These are phyloP conservation scores for Chaetura pelagica DNA, from an alignment of 2,113 vertebrate genomes.

Conservation along the genomic window DNA sequence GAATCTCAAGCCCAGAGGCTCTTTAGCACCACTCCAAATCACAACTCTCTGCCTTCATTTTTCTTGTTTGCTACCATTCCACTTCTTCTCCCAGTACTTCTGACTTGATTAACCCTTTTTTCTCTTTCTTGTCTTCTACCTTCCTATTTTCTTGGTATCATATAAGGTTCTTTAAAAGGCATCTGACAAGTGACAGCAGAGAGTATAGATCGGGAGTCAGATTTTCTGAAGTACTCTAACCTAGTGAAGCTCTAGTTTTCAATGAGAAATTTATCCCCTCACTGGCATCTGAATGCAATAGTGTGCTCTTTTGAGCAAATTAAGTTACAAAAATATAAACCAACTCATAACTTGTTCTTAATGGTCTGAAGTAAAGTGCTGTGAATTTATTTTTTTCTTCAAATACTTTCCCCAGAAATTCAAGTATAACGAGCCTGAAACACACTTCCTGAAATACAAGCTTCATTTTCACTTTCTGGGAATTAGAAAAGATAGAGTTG, in stretches of 20 bases:
- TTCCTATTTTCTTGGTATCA: not conserved
- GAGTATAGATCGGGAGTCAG: not conserved
- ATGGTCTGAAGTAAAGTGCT: not conserved
- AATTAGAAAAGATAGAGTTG: not conserved
- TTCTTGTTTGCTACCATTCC: conserved; percentile 51
- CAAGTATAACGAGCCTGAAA: not conserved
- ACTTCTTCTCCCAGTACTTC: conserved; percentile 46
- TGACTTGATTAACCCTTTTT: conserved; percentile 56
- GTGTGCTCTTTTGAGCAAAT: not conserved
- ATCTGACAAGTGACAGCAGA: not conserved
- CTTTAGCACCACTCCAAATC: conserved; percentile 59
- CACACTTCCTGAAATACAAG: conserved; percentile 1
- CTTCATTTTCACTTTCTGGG: not conserved
- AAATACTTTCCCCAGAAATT: conserved; percentile 5
- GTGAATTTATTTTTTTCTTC: not conserved
- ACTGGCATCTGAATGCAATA: not conserved
- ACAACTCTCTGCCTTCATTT: conserved; percentile 58
- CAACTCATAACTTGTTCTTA: not conserved
- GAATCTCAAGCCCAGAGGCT: conserved; percentile 66
- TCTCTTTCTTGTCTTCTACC: conserved; percentile 27
- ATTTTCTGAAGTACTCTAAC: not conserved
- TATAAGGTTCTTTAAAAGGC: not conserved
- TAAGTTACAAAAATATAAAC: conserved; percentile 5
- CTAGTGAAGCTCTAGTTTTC: not conserved
- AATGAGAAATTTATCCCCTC: not conserved